These are phyloP conservation scores for Dicaeum eximium DNA, from an alignment of 2,113 vertebrate species.

Conservation along the genomic window DNA sequence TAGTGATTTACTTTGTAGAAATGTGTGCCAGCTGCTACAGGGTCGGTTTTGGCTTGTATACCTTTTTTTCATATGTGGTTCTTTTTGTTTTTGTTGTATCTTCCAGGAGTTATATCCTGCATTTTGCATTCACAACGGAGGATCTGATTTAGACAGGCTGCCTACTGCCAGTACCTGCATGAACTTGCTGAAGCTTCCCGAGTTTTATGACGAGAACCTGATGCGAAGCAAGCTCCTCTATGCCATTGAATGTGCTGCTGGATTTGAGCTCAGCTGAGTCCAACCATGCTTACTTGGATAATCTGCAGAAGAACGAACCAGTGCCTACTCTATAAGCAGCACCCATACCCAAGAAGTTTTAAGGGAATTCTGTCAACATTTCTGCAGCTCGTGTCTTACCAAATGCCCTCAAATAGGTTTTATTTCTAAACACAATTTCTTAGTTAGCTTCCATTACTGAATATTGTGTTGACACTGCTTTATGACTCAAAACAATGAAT, in stretches of 20 bases:
- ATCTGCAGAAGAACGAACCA: conserved; percentile 21
- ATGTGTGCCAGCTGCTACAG: neutral
- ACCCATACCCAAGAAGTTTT: conserved; percentile 11
- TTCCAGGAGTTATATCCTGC: conserved; percentile 94
- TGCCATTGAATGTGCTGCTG: conserved; percentile 95
- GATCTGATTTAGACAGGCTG: conserved; percentile 89
- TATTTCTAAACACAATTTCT: conserved; percentile 45
- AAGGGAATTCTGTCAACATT: conserved; percentile 35
- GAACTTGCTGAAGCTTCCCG: conserved; percentile 97
- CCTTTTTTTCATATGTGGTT: neutral
- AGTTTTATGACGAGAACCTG: conserved; percentile 89
- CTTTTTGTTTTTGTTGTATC: neutral
- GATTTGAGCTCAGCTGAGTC: conserved; percentile 95
- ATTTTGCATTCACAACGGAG: conserved; percentile 98
- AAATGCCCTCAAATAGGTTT: conserved; percentile 49
- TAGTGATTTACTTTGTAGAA: neutral
- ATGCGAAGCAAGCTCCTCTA: conserved; percentile 97
- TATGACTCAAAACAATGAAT: conserved; percentile 25
- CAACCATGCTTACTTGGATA: neutral
- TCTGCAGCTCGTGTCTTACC: conserved; percentile 46
- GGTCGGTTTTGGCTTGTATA: neutral
- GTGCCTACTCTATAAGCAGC: conserved; percentile 63
- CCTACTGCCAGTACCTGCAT: conserved; percentile 99
- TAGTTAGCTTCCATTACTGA: conserved; percentile 44
- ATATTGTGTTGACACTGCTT: conserved; percentile 55